Base-by-base conservation (phyloP, 1,140 invertebrate species). In the Drosophila paulistorum region DNA sequence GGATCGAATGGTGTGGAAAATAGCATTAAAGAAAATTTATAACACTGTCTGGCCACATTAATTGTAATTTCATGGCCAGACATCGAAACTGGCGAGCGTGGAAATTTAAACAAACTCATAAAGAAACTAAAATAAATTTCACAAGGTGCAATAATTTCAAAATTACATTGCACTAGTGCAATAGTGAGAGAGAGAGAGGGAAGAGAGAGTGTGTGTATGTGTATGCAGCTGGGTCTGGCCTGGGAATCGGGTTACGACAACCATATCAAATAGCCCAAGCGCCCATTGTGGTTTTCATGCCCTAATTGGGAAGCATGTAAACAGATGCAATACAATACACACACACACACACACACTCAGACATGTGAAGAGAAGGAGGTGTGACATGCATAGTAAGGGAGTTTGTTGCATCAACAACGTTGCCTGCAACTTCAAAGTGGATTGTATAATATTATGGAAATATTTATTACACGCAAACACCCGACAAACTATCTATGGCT, bases 401-500 rank as follows among this genome's bases (percentile, higher is more conserved):
- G 58, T 37, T 13, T 79, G 81, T 74, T 71, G 67, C 48, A 67
- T 70, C 63, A 58, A 73, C 65, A 65, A 45, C 17, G 71, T 57
- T 51, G 37, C 33, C 33, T 70, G 67, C 68, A 76, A 86, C 78
- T 78, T 78, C 68, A 75, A 78, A 75, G 74, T 77, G 65, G 65
- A 81, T 76, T 71, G 67, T 83, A 68, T 80, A 76, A 73, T 78
- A 89, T 79, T 87, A 79, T 89, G 76, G 79, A 84, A 86, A 86
- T 89, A 89, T 89, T 86, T 89, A 89, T 89, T 66, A 66, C 79
- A 87, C 76, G 69, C 83, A 87, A 82, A 82, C 69, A 74, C 45
- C 41, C 67, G 54, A 64, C 42, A 66, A 65, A 60, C 58, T 60
- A 60, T 58, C 65, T 51, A 57, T 74, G 45, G n/a, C 37, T 39